Base-by-base conservation (phyloP, 2,888 invertebrate species). In the Hoplodrina ambigua region DNA sequence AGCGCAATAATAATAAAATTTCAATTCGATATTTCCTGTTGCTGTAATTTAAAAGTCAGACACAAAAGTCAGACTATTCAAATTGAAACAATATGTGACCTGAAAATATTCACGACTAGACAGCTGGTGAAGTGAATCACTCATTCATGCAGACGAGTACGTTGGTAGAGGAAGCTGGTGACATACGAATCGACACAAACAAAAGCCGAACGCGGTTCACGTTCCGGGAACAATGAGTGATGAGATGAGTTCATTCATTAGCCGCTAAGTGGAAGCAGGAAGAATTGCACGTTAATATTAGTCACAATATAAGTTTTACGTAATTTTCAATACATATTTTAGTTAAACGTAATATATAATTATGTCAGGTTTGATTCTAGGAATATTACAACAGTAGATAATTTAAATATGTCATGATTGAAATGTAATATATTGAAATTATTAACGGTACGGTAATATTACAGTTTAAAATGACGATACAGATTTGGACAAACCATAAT, bases 201-300 rank as follows among this genome's bases (percentile, higher is more conserved):
- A 82, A 80, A 83, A 50, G 56, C 58, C 61, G 67, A 79, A 80
- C 63, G 82, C 78, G 85, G 85, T 86, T 84, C 84, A 56, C 62
- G 85, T 93, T 93, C 94, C 86, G 75, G 89, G 94, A 93, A 92
- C 85, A 83, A 87, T 92, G 91, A 91, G 83, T 83, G 87, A 87
- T 87, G 89, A 84, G 88, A 91, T 90, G 88, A 91, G 86, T 90
- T 83, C 82, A 84, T 84, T 84, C 82, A 84, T 84, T 84, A 84
- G 44, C 61, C 70, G 69, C 72, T 72, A 80, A 81, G 73, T 78
- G 71, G 81, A 79, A 69, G 71, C 71, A 65, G 75, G 71, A 77
- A 80, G 76, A 80, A 80, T 88, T 85, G 85, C 80, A 84, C 85
- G 88, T 86, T 87, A 89, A 81, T 75, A 69, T 89, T 89, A 89